Base-by-base conservation (phyloP, 2,113 vertebrate genomes). In the Drymodes brunneopygia region DNA sequence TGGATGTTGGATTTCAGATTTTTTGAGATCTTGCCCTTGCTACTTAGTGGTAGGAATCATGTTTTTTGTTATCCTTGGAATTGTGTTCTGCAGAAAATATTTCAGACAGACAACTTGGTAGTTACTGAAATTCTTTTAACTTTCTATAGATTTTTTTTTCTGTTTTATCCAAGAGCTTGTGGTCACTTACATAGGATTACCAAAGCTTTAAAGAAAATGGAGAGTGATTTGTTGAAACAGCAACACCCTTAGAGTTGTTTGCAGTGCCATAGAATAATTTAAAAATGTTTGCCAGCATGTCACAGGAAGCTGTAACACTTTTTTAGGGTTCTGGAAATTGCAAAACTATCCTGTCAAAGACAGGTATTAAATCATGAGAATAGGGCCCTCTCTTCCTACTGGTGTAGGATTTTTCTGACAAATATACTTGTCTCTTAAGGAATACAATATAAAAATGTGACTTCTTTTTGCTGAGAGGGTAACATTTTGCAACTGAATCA, bases 51-150 rank as follows among this genome's bases (percentile, higher is more conserved):
- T 94, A 74, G 36, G 50, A 88, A 42, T 83, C 10, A 8, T 81
- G 24, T 15, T 58, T 82, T 80, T 88, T 94, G 70, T 96, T 91
- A 62, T 86, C 60, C 57, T 93, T 97, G 92, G 91, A 96, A 42
- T 58, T 92, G 21, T 70, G 10, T 86, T 86, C 51, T 61, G 38
- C 48, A 51, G 51, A 79, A 86, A 86, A 50, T 84, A 94, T 86
- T 92, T 72, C 31, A 86, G 80, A 50, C 67, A 67, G 33, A 71
- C 35, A 81, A 78, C 12, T 81, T 72, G 40, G 23, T 44, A 73
- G 77, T 97, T 90, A 62, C 64, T 95, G 91, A 86, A 96, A 88
- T 86, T 88, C 29, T 90, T 9, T 82, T 78, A 58, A 33, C 28
- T 74, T 92, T 83, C 83, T 91, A n/a, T 86, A 88, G 65, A 25